phyloP scores from a whole-genome alignment of 2,113 vertebrate genomes.

The Seriola quinqueradiata region DNA sequence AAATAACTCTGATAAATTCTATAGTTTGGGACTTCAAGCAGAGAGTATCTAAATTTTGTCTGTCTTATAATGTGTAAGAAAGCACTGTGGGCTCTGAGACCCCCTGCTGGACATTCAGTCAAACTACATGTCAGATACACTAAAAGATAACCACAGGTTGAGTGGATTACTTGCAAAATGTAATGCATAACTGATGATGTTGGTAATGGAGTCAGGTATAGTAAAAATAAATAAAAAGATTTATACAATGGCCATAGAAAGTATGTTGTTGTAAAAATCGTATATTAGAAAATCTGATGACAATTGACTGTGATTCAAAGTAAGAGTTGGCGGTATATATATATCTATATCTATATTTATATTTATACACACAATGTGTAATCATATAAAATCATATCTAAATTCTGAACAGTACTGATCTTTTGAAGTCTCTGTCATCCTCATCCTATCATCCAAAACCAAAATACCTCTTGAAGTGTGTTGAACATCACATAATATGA shows the following conservation, averaged over 20 bases:
- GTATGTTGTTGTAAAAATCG: too few species aligned
- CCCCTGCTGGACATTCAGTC: constrained; percentile 53
- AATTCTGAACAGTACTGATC: not conserved
- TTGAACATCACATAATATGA: not conserved
- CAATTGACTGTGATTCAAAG: not conserved
- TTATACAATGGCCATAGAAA: not conserved
- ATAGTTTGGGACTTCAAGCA: not conserved
- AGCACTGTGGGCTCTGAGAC: constrained; percentile 13
- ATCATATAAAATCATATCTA: too few species aligned
- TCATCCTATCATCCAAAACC: not conserved
- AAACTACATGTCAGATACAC: constrained; percentile 29
- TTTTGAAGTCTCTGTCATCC: not conserved
- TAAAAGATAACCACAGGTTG: not conserved
- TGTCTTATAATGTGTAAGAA: not conserved
- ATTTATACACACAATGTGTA: not conserved
- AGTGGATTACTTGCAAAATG: not conserved
- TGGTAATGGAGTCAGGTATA: not conserved
- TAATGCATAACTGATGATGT: not conserved
- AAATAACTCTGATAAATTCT: not conserved
- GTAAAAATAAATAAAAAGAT: not conserved
- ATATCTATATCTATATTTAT: too few species aligned
- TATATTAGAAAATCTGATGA: not conserved
- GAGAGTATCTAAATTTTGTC: not conserved
- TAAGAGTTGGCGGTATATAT: too few species aligned
- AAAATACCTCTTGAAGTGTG: not conserved